phyloP scores from a whole-genome alignment of 2,797 vertebrate species.

The Hippopotamyrus pictus region DNA sequence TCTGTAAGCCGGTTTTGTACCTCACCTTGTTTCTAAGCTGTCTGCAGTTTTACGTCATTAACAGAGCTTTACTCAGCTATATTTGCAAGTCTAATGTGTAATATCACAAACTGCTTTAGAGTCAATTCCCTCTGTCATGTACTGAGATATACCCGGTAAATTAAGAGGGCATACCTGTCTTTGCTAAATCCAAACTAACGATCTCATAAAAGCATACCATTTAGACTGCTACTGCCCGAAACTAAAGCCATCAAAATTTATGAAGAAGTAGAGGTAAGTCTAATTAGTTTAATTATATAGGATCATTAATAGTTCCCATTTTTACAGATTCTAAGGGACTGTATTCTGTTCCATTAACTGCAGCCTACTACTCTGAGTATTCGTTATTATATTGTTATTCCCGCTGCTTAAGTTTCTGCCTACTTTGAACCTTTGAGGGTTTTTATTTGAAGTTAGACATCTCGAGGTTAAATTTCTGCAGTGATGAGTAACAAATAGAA shows the following conservation, averaged over 20 bases:
- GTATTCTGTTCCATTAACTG: not conserved
- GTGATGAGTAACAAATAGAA: conserved; percentile 4
- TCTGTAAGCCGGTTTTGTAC: not conserved
- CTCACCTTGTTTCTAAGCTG: not conserved
- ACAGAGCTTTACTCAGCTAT: not conserved
- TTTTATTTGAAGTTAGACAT: not conserved
- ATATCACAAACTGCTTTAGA: not conserved
- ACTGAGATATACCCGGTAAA: not conserved
- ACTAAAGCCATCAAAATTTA: not conserved
- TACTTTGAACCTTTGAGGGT: not conserved
- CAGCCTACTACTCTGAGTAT: not conserved
- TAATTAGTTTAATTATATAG: not conserved
- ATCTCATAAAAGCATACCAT: not conserved
- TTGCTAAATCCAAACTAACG: not conserved
- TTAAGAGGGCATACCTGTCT: not conserved
- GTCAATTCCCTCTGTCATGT: not conserved
- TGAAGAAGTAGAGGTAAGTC: not conserved
- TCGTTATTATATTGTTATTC: not conserved
- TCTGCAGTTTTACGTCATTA: not conserved
- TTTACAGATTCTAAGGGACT: not conserved
- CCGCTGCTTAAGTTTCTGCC: not conserved
- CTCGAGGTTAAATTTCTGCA: not conserved
- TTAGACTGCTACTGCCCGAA: not conserved
- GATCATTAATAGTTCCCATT: not conserved
- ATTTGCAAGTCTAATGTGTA: not conserved